A percentile compares a stretch with the other conserved stretches of the same genome.
These are phyloP conservation scores for Agonum fuliginosum DNA, from an alignment of 2,888 invertebrate genomes.

Conservation along the genomic window DNA sequence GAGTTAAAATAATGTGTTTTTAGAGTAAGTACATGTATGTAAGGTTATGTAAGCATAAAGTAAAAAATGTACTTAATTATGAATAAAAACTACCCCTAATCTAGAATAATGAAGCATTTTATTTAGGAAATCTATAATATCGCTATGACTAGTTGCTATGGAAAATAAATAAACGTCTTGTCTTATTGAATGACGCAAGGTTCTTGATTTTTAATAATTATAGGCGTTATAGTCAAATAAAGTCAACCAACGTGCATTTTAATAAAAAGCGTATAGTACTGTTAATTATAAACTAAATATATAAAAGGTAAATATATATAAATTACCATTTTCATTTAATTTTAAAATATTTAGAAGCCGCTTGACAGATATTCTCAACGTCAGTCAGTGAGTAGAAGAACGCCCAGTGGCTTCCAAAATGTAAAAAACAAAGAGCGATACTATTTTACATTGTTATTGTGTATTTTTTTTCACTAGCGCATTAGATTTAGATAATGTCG, in stretches of 20 bases:
- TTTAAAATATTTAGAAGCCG: slow-evolving; percentile 16
- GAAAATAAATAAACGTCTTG: slow-evolving; percentile 48
- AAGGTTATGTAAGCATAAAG: slow-evolving; percentile 8
- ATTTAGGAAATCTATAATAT: slow-evolving; percentile 42
- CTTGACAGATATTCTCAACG: slow-evolving; percentile 27
- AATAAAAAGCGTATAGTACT: not conserved
- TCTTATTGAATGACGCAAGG: slow-evolving; percentile 41
- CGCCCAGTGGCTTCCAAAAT: not conserved
- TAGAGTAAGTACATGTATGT: not conserved
- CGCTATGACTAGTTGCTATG: slow-evolving; percentile 43
- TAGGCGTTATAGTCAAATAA: too few relatives aligned
- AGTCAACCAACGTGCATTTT: not conserved
- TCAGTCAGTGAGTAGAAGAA: too few relatives aligned
- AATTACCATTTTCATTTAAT: slow-evolving; percentile 52
- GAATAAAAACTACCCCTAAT: not conserved
- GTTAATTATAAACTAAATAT: not conserved
- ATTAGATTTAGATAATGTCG: slow-evolving; percentile 31
- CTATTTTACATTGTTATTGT: not conserved
- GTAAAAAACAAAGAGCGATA: not conserved
- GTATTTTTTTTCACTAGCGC: not conserved
- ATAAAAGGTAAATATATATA: slow-evolving; percentile 40
- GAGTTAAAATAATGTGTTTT: slow-evolving; percentile 1
- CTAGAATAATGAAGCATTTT: slow-evolving; percentile 1
- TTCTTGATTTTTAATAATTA: not conserved
- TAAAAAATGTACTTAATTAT: slow-evolving; percentile 12